Base-by-base conservation (phyloP, 2,113 vertebrate species). In the Aythya baeri region DNA sequence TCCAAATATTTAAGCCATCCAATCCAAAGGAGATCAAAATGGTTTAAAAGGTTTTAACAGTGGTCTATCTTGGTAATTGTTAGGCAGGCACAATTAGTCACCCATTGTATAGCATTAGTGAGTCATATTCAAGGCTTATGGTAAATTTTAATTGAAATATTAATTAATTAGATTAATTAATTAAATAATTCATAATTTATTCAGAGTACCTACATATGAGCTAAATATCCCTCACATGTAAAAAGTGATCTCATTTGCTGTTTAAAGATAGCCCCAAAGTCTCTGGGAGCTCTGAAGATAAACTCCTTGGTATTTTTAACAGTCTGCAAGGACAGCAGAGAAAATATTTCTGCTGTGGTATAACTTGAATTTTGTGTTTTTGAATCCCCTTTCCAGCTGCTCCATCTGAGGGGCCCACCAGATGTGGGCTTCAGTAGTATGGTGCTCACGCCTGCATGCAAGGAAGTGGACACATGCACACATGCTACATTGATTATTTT, bases 381-480 rank as follows among this genome's bases (percentile, higher is more conserved):
- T 72, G 4, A 85, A 25, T 4, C 22, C 2, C 2, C 2, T 34
- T 89, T 88, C 49, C 76, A 83, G 43, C 2, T 76, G 27, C 36
- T 79, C 14, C 36, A n/a, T 8, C 54, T 75, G 58, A 79, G 49
- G 27, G 14, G 46, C 6, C 1, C 54, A 52, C 14, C 13, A 83
- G 27, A 52, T 11, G 27, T 8, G 49, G 22, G 31, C 12, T 36
- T 67, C 6, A 4, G 70, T 44, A 0, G 0, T 3, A 15, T 2
- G 22, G 34, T 32, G 54, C 26, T 11, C 32, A n/a, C 0, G 1
- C 3, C 36, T 54, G 10, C 20, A 32, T 49, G 61, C 66, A 66
- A 65, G 38, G 18, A 65, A 31, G 18, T 22, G 88, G 55, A 12
- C 36, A 27, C 17, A 38, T 18, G 29, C 46, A 50, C 18, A 71